These are phyloP conservation scores for Drosophila sp. DNA, from an alignment of 1,140 invertebrate species.

Conservation along the genomic window DNA sequence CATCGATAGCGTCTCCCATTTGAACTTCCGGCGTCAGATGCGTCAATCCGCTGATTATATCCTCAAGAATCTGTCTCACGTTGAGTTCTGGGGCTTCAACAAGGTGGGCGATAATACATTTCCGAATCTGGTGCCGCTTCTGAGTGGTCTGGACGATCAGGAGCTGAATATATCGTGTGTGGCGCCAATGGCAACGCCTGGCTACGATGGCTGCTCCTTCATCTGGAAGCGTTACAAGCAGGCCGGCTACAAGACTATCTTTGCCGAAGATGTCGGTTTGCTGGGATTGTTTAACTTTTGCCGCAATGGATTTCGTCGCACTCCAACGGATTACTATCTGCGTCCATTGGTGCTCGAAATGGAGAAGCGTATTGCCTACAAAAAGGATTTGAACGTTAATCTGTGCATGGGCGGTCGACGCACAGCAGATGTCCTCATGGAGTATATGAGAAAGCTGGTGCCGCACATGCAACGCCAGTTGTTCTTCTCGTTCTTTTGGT, in stretches of 20 bases:
- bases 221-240: conserved; percentile 92
- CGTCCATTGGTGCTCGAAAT: conserved; percentile 89
- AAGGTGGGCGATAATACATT: conserved; percentile 94
- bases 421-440: conserved; percentile 84
- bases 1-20: conserved; percentile 92
- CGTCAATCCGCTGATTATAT: conserved; percentile 88
- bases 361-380: conserved; percentile 85
- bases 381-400: conserved; percentile 84
- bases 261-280: conserved; percentile 90
- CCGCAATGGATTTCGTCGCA: conserved; percentile 90
- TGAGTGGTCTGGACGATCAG: conserved; percentile 88
- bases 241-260: conserved; percentile 90
- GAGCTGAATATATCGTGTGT: conserved; percentile 88
- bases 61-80: conserved; percentile 86
- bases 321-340: conserved; percentile 93
- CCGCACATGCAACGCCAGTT: conserved; percentile 41
- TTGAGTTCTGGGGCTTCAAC: conserved; percentile 91
- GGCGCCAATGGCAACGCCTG: conserved; percentile 68
- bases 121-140: conserved; percentile 90
- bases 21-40: conserved; percentile 94
- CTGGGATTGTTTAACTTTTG: conserved; percentile 92
- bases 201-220: conserved; percentile 90
- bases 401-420: conserved; percentile 86
- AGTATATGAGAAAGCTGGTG: conserved; percentile 83
- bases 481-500: conserved; percentile 91